These are phyloP conservation scores for Isurus oxyrinchus DNA, from an alignment of 2,113 vertebrate genomes.

Conservation along the genomic window DNA sequence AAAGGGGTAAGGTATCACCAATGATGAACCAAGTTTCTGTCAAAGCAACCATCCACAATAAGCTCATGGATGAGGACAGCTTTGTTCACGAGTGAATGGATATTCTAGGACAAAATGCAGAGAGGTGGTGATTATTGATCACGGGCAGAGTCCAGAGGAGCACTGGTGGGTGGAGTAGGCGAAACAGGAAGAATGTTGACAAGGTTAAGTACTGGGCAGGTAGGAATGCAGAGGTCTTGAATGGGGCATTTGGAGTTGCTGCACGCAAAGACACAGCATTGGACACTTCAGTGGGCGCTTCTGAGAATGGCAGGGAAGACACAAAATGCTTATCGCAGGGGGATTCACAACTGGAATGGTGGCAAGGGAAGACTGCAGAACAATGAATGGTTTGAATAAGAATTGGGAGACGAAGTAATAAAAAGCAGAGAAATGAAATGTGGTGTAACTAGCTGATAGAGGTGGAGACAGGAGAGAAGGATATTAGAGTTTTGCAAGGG, in stretches of 20 bases:
- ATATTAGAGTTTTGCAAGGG: neutral
- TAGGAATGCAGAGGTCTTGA: neutral
- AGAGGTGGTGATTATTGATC: neutral
- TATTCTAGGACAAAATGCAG: neutral
- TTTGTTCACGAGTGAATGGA: neutral
- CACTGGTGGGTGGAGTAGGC: neutral
- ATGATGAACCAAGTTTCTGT: neutral
- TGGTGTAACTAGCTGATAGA: neutral
- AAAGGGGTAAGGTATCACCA: neutral
- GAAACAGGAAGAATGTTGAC: neutral
- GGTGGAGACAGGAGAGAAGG: neutral
- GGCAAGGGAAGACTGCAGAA: neutral
- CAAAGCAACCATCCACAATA: neutral
- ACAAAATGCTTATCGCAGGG: neutral
- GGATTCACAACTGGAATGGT: neutral
- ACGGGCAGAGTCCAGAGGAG: neutral
- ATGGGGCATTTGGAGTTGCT: neutral
- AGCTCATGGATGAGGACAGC: neutral
- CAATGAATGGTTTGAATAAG: neutral
- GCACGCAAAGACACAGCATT: neutral
- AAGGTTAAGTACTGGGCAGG: neutral
- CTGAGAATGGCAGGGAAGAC: neutral
- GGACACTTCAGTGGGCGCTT: neutral
- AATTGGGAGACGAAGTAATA: neutral
- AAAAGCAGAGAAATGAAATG: neutral